These are phyloP conservation scores for Aspidiotus destructor DNA, from an alignment of 2,888 invertebrate genomes.

Conservation along the genomic window DNA sequence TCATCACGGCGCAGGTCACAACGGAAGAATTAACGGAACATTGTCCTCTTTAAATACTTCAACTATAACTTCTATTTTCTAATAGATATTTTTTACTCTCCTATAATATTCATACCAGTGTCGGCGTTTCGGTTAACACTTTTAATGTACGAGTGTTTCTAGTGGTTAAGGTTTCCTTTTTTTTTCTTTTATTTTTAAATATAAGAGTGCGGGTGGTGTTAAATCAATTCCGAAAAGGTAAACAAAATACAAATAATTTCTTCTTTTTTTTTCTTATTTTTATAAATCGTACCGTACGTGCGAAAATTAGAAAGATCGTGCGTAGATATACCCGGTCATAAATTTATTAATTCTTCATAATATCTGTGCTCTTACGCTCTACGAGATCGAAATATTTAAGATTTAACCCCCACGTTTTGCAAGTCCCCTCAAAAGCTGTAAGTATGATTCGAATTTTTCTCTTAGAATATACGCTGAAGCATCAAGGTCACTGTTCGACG, in stretches of 20 bases:
- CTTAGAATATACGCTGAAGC: too few relatives aligned
- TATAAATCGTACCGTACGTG: too few relatives aligned
- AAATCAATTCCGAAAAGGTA: slow-evolving; percentile 26
- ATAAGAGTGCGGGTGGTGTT: slow-evolving; percentile 21
- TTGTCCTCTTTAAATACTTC: slow-evolving; percentile 32
- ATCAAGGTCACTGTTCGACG: too few relatives aligned
- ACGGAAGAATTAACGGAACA: slow-evolving; percentile 31
- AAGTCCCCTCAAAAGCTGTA: too few relatives aligned
- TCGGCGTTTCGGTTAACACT: slow-evolving; percentile 29
- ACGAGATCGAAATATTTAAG: too few relatives aligned
- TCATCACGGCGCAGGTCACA: background rate
- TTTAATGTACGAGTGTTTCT: slow-evolving; percentile 24
- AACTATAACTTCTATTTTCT: slow-evolving; percentile 31
- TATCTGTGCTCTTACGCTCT: too few relatives aligned
- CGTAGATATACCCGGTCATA: too few relatives aligned
- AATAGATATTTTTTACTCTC: slow-evolving; percentile 27
- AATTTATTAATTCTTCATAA: too few relatives aligned
- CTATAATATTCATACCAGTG: slow-evolving; percentile 29
- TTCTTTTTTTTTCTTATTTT: too few relatives aligned
- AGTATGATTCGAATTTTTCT: too few relatives aligned
- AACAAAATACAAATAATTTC: slow-evolving; percentile 7
- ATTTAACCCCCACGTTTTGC: too few relatives aligned
- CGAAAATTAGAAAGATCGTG: too few relatives aligned
- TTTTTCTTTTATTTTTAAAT: background rate
- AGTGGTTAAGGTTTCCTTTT: background rate